phyloP scores from a whole-genome alignment of 2,113 vertebrate genomes.

The Corydoras sp. region DNA sequence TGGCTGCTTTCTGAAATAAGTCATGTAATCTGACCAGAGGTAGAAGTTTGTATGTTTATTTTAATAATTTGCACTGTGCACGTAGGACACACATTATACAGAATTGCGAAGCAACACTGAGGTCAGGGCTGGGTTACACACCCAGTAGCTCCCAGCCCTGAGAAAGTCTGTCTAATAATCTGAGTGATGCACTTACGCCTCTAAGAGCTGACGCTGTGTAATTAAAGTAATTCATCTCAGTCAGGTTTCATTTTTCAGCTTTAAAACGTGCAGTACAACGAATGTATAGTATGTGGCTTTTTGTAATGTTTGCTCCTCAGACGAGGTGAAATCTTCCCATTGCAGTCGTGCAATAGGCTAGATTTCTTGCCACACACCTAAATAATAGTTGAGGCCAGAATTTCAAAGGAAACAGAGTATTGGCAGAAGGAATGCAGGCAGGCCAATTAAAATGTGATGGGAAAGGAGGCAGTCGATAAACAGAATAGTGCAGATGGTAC shows the following conservation, averaged over 20 bases:
- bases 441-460: constrained; percentile 43
- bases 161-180: not conserved
- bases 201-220: not conserved
- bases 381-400: constrained; percentile 24
- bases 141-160: constrained; percentile 1
- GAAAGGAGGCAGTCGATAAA: constrained; percentile 37
- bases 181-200: not conserved
- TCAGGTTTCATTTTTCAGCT: not conserved
- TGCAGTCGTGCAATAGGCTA: not conserved
- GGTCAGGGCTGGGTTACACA: constrained; percentile 8
- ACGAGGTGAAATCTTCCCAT: not conserved
- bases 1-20: too few species aligned
- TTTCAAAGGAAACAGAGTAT: constrained; percentile 25
- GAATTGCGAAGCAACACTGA: not conserved
- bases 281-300: not conserved
- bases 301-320: constrained; percentile 1
- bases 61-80: not conserved
- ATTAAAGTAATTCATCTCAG: not conserved
- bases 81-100: not conserved
- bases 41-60: not conserved
- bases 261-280: not conserved
- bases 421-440: constrained; percentile 34
- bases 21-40: too few species aligned
- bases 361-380: constrained; percentile 7
- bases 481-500: constrained; percentile 35